A percentile compares a stretch with the other conserved stretches of the same genome.
phyloP scores from a whole-genome alignment of 2,888 invertebrate genomes.

The Orthosia cruda region DNA sequence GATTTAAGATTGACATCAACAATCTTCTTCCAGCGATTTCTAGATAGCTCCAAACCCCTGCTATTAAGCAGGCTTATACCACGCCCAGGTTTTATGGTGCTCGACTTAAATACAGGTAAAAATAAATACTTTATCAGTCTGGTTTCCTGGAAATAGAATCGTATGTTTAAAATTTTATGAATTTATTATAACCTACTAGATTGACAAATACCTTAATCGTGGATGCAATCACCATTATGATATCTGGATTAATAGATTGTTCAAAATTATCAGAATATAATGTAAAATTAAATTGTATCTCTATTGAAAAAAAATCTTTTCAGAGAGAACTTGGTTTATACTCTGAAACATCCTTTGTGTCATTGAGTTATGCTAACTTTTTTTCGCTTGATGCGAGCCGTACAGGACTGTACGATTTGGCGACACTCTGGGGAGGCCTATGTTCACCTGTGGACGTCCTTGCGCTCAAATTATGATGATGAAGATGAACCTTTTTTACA shows the following conservation, averaged over 20 bases:
- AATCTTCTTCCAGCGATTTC: not conserved
- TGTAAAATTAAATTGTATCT: not conserved
- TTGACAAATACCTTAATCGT: conserved; percentile 15
- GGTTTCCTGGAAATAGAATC: conserved; percentile 3
- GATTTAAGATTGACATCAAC: no score
- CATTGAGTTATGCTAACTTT: no score
- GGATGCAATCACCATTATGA: not conserved
- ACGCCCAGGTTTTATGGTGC: not conserved
- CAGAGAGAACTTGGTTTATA: not conserved
- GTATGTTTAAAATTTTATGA: conserved; percentile 2
- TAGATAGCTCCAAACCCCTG: not conserved
- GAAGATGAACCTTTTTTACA: not conserved
- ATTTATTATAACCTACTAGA: conserved; percentile 13
- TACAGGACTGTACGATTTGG: no score
- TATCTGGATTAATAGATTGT: not conserved
- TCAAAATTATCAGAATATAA: not conserved
- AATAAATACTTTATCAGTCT: not conserved
- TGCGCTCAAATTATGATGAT: no score
- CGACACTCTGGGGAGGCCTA: no score
- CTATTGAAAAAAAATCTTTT: not conserved
- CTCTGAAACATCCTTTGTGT: no score
- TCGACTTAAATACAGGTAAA: conserved; percentile 2
- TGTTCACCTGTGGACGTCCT: no score
- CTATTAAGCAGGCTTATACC: not conserved
- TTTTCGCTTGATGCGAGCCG: no score